Evolutionary conservation across 2,888 invertebrate genomes (phyloP), one percentile per base, ranked within the genome.

Genomic region (Euplagia quadripunctaria): DNA sequence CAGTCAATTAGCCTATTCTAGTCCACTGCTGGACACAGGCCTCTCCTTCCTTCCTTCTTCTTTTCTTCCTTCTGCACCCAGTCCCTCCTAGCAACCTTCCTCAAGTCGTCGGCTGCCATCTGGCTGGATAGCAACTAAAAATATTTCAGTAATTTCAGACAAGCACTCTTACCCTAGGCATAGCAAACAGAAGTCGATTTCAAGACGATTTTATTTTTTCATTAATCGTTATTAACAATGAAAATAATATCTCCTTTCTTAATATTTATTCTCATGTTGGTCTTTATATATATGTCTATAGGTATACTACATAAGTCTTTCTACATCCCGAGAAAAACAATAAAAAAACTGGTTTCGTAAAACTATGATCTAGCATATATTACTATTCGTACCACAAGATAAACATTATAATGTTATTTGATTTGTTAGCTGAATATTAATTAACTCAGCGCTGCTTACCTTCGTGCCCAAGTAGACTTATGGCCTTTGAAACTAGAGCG

Each of bases 401-500:
- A 61, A 20, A 12, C 31, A 67, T 16, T 70, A n/a, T 51, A 52
- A 12, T 31, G 46, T 46, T 55, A 4, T 31, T 71, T 46, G 43
- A 43, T 58, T 71, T 52, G 64, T 64, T 66, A 41, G 46, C 42
- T 70, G 69, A 61, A 43, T 70, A 66, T 79, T 82, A 75, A 74
- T 79, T 78, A 81, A 72, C 55, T 79, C 72, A 66, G 64, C 70
- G 75, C 70, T 76, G 75, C 78, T 83, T 81, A 77, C 79, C 78
- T 84, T 87, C 85, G 85, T 86, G 86, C 83, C 70, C 79, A 85
- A 79, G 81, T 83, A 81, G 78, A 76, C 82, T 31, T 80, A 79
- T 86, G 85, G 82, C 90, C 89, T 91, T 86, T 82, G 76, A 78
- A 91, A 85, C 84, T 91, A 76, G 91, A 87, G 76, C 90, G 86